A percentile compares a stretch with the other conserved stretches of the same genome.
Evolutionary conservation across 2,797 vertebrate genomes (phyloP).

Genomic region (Cetoscarus ocellatus): DNA sequence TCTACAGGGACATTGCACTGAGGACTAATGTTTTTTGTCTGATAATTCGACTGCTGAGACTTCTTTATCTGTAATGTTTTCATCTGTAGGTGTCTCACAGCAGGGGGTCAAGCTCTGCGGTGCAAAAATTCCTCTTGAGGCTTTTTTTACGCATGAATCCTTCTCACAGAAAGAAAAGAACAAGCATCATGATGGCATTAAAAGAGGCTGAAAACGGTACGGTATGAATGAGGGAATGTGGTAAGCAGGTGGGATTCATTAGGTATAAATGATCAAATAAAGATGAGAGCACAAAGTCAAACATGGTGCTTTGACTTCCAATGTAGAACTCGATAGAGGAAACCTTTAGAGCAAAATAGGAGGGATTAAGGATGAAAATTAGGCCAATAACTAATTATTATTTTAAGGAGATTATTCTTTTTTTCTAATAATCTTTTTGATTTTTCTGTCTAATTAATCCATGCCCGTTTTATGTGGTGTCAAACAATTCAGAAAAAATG

Average conservation of each 20-base stretch:
- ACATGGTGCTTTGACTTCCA: not conserved
- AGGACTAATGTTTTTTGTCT: not conserved
- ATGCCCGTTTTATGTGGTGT: not conserved
- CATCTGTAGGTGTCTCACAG: not conserved
- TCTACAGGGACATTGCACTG: not conserved
- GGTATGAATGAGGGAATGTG: not conserved
- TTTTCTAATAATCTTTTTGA: too few relatives aligned
- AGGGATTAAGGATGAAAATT: not conserved
- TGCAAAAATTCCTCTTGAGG: not conserved
- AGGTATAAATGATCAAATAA: not conserved
- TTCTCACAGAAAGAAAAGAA: not conserved
- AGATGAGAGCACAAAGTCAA: not conserved
- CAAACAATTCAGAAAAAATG: not conserved
- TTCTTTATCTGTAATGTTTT: not conserved
- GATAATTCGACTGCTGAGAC: not conserved
- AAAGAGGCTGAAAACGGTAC: not conserved
- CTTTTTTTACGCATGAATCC: not conserved
- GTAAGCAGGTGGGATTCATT: not conserved
- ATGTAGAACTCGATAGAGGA: not conserved
- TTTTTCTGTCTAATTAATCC: not conserved
- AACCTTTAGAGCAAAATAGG: not conserved
- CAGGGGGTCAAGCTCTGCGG: not conserved
- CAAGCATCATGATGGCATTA: not conserved
- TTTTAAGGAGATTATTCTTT: not conserved
- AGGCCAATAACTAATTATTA: not conserved